A percentile compares a stretch with the other conserved stretches of the same genome.
Conservation (phyloP, 2,113 vertebrate species). For the Oreochromis niloticus region DNA sequence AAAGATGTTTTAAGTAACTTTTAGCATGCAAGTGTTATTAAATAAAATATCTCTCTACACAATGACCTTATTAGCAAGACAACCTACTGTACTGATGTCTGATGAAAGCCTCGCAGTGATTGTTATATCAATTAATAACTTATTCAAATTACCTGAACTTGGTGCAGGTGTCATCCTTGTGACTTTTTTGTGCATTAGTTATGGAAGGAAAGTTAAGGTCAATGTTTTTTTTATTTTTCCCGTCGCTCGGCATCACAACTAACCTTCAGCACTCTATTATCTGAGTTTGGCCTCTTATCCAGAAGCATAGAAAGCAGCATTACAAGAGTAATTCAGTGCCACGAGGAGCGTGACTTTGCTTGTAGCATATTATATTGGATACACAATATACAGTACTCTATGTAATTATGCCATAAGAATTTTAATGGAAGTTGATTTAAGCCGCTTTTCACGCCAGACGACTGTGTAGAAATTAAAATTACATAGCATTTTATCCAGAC, state of each 20-base stretch:
- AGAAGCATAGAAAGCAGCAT: background rate
- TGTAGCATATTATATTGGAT: background rate
- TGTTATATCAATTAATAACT: background rate
- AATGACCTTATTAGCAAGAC: background rate
- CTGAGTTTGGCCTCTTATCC: background rate
- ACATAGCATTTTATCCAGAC: background rate
- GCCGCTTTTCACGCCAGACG: background rate
- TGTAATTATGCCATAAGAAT: background rate
- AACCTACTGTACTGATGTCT: background rate
- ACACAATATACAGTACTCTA: background rate
- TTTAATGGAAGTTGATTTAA: background rate
- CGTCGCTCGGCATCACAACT: background rate
- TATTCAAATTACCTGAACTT: background rate
- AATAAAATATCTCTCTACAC: background rate
- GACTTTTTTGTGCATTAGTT: background rate
- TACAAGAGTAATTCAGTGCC: background rate
- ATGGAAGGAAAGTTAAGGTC: background rate
- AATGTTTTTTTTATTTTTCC: background rate
- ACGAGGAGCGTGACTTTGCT: background rate
- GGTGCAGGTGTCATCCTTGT: background rate
- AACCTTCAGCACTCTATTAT: background rate
- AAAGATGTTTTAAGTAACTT: background rate
- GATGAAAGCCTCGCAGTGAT: background rate
- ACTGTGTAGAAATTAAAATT: background rate
- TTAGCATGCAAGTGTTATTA: background rate